A percentile compares a stretch with the other conserved stretches of the same genome.
These are phyloP conservation scores for Venturia canescens DNA, from an alignment of 1,140 invertebrate genomes.

Conservation along the genomic window DNA sequence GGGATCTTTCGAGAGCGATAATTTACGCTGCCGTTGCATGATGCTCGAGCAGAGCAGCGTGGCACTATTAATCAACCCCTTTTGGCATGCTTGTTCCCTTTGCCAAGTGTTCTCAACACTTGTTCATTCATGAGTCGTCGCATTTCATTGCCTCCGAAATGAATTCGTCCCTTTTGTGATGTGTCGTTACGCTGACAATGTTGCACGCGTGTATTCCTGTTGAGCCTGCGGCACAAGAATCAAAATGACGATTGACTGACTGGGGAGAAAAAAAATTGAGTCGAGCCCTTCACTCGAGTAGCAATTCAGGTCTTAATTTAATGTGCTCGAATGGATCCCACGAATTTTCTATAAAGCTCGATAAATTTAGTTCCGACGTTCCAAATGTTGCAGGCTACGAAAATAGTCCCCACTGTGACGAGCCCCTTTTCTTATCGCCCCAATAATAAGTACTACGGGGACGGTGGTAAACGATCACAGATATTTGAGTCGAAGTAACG, in stretches of 20 bases:
- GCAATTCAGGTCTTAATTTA: no score
- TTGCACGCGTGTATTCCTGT: not conserved
- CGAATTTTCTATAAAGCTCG: no score
- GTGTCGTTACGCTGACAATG: not conserved
- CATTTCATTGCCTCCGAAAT: not conserved
- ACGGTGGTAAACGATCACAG: not conserved
- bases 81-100: constrained; percentile 35
- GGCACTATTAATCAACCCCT: constrained; percentile 41
- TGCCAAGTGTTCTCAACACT: constrained; percentile 42
- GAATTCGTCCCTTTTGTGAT: constrained; percentile 6
- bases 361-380: no score
- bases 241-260: not conserved
- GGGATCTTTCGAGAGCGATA: constrained; percentile 33
- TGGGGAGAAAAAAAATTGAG: no score
- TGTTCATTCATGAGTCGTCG: constrained; percentile 35
- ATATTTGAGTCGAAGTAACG: not conserved
- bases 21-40: constrained; percentile 35
- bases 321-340: no score
- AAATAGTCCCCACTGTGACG: no score
- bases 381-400: no score
- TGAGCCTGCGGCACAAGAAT: no score
- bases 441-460: no score
- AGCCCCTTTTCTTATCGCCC: no score
- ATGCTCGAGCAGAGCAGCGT: constrained; percentile 38
- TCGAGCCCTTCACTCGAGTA: no score